Base-by-base conservation (phyloP, 2,797 vertebrate genomes). In the Ctenosaura bakeri region DNA sequence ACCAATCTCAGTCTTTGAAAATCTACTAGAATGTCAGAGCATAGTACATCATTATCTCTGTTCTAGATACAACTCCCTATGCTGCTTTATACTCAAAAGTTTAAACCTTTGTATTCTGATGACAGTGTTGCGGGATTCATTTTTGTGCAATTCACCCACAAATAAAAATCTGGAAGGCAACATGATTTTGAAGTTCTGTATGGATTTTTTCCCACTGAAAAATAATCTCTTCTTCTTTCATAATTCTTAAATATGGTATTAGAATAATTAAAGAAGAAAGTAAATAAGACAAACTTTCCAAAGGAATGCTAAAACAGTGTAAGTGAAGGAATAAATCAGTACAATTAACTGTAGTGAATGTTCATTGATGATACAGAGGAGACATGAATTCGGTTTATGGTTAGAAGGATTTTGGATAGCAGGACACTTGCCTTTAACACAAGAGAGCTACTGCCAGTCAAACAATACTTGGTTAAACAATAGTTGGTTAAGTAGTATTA, bases 121-220 rank as follows among this genome's bases (percentile, higher is more conserved):
- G 26, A 80, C 12, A 83, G 4, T 46, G 73, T 52, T 79, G 88
- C 90, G 91, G 92, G 91, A 1, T 54, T 74, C 56, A 69, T 89
- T 92, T 89, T 88, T 91, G 95, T 91, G 88, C 83, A 59, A 90
- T 85, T 62, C 86, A 69, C 73, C 89, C 82, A 64, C 85, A 87
- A 96, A 97, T 95, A 96, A 95, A 92, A 94, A 95, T 92, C 90
- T 94, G 95, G 89, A 89, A 95, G 94, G 95, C 94, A 85, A 90
- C 77, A 86, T 89, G 90, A 59, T 0, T 0, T 38, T 73, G 8
- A 88, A 85, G 81, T 93, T 78, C 32, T 1, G 64, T 62, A 24
- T 62, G 32, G n/a, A 32, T 13, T 78, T 86, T 94, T 83, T 18
- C 1, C 38, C 80, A 90, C 24, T 29, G 8, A 0, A 22, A 81